phyloP scores from a whole-genome alignment of 1,140 invertebrate genomes.

The Galendromus occidentalis region DNA sequence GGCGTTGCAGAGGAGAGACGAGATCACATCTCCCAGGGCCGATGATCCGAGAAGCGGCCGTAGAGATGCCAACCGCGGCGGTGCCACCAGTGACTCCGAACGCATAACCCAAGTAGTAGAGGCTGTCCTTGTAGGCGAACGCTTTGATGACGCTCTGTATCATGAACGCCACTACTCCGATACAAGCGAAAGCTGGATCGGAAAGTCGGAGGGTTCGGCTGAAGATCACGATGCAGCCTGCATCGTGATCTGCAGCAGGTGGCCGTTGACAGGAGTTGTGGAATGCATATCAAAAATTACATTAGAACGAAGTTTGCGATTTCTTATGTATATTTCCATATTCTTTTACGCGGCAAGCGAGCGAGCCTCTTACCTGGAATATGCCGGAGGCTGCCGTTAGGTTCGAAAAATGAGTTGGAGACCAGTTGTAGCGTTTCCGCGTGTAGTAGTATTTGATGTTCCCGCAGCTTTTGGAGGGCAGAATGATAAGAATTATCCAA shows the following conservation, averaged over 20 bases:
- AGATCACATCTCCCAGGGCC: constrained; percentile 4
- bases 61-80: neutral
- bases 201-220: neutral
- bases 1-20: constrained; percentile 1
- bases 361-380: neutral
- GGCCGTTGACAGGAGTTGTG: neutral
- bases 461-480: neutral
- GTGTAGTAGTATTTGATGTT: constrained; percentile 9
- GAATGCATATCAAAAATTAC: too few species aligned
- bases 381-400: neutral
- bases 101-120: neutral
- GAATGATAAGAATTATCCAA: too few species aligned
- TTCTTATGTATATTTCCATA: neutral
- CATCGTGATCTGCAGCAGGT: constrained; percentile 5
- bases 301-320: neutral
- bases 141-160: neutral
- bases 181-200: neutral
- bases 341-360: neutral
- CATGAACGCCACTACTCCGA: constrained; percentile 4
- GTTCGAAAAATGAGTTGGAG: neutral
- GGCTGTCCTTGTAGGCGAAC: neutral
- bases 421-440: constrained; percentile 9
- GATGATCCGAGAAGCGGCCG: neutral
- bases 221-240: constrained; percentile 2
- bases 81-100: neutral